phyloP scores from a whole-genome alignment of 1,140 invertebrate genomes.

The Doryteuthis pealeii region DNA sequence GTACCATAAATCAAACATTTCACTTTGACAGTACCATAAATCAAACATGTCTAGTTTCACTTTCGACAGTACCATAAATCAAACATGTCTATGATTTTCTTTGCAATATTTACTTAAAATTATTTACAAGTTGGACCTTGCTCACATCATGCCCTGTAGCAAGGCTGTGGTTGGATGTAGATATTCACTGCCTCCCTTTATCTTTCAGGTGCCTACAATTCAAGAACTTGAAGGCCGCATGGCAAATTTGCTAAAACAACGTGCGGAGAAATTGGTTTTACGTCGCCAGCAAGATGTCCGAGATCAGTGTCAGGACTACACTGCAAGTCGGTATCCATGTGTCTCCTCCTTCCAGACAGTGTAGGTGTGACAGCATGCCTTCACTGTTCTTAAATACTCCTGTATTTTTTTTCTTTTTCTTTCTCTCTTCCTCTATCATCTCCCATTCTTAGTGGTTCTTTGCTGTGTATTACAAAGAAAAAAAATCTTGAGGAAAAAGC shows the following conservation, averaged over 20 bases:
- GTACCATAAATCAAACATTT: too few species aligned
- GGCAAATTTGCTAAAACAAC: constrained; percentile 71
- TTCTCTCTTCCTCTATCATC: not conserved
- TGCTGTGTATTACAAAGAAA: not conserved
- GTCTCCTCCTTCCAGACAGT: constrained; percentile 9
- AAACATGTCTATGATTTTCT: too few species aligned
- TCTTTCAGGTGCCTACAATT: constrained; percentile 73
- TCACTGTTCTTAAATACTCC: not conserved
- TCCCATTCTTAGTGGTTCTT: not conserved
- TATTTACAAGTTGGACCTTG: too few species aligned
- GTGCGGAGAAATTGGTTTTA: constrained; percentile 75
- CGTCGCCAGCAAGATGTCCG: constrained; percentile 84
- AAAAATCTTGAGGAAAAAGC: not conserved
- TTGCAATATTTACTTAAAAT: too few species aligned
- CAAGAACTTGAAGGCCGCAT: constrained; percentile 77
- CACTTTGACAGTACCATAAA: too few species aligned
- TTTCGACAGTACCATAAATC: too few species aligned
- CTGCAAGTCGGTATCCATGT: constrained; percentile 60
- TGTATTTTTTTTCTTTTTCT: constrained; percentile 5
- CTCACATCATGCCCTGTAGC: too few species aligned
- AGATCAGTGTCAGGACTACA: constrained; percentile 89
- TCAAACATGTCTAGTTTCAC: too few species aligned
- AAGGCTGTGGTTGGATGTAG: too few species aligned
- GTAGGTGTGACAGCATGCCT: constrained; percentile 16
- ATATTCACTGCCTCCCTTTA: constrained; percentile 8